Conservation (phyloP, 2,797 vertebrate genomes). For the Trematocara caparti region DNA sequence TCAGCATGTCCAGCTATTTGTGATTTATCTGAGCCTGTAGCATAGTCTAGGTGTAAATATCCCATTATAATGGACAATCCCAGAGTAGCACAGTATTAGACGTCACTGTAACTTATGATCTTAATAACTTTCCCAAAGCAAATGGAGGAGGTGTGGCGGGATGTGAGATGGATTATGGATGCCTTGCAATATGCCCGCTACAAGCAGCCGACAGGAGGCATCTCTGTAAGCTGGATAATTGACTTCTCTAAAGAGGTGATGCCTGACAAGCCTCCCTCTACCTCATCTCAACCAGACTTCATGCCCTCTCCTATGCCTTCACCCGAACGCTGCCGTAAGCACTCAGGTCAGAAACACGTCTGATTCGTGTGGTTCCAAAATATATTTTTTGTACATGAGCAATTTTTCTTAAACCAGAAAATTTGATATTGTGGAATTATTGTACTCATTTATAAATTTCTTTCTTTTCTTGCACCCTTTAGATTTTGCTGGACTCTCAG, state of each 20-base stretch:
- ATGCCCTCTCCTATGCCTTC: conserved; percentile 85
- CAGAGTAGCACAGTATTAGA: not conserved
- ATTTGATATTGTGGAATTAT: not conserved
- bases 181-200: conserved; percentile 88
- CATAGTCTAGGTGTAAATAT: not conserved
- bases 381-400: not conserved
- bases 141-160: conserved; percentile 92
- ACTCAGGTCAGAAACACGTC: conserved; percentile 72
- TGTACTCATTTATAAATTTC: not conserved
- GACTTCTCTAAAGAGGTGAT: conserved; percentile 73
- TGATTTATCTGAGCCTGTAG: not conserved
- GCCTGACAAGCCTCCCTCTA: conserved; percentile 70
- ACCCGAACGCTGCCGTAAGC: conserved; percentile 79
- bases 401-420: not conserved
- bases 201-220: conserved; percentile 85
- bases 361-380: not conserved
- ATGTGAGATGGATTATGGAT: conserved; percentile 92
- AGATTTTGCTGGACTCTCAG: conserved; percentile 79
- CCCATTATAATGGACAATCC: not conserved
- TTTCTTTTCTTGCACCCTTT: not conserved
- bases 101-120: not conserved
- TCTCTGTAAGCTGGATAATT: conserved; percentile 83
- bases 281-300: conserved; percentile 82
- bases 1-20: not conserved
- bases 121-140: conserved; percentile 70